These are phyloP conservation scores for Pachyuromys duprasi DNA, from an alignment of 2,797 vertebrate species.

Conservation along the genomic window DNA sequence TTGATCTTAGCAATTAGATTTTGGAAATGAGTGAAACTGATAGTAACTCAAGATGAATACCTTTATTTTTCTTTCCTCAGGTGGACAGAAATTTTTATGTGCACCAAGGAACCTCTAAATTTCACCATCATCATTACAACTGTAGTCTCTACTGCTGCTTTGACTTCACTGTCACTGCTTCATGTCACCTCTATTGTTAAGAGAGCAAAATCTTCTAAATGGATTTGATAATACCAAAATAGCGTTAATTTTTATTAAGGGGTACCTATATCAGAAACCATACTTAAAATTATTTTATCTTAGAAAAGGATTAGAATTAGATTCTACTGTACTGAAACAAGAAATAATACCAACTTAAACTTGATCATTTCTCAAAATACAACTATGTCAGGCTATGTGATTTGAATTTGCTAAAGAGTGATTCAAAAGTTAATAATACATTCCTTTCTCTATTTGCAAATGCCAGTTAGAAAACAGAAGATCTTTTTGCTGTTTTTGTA, in stretches of 20 bases:
- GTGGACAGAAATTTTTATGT: background rate
- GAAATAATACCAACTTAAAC: slow-evolving; percentile 20
- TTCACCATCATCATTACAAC: background rate
- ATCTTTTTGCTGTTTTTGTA: background rate
- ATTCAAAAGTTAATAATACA: slow-evolving; percentile 25
- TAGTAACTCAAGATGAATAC: background rate
- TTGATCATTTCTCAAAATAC: background rate
- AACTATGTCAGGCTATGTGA: background rate
- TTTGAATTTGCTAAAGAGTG: slow-evolving; percentile 2
- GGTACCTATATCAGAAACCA: background rate
- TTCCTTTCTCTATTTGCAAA: slow-evolving; percentile 3
- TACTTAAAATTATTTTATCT: background rate
- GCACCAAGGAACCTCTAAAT: background rate
- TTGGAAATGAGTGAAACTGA: background rate
- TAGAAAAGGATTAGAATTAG: background rate
- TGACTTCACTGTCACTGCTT: rapidly evolving
- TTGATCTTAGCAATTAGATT: background rate
- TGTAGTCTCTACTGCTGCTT: too few relatives aligned
- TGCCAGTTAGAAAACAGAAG: slow-evolving; percentile 30
- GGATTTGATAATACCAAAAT: background rate
- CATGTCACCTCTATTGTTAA: background rate
- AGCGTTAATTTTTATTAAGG: background rate
- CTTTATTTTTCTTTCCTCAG: background rate
- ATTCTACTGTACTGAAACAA: background rate
- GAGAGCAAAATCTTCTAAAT: background rate